Evolutionary conservation across 2,888 invertebrate species (phyloP).

Genomic region (Gryllus longicercus): DNA sequence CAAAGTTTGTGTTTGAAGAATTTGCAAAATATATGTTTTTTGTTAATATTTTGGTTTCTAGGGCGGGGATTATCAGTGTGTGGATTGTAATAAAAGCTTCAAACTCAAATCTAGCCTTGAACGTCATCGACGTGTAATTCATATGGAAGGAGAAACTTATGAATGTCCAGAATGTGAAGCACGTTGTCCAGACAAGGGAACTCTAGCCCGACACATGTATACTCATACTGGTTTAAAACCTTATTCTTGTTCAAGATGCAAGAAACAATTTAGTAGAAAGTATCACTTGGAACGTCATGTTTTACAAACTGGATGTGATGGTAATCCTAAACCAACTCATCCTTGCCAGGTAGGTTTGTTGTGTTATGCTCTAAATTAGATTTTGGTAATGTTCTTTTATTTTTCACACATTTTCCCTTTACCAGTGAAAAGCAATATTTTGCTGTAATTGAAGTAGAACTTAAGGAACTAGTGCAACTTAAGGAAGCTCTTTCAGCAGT

Average conservation of each 20-base stretch:
- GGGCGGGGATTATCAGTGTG: conserved; percentile 56
- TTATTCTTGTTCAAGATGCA: conserved; percentile 65
- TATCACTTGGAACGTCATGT: conserved; percentile 72
- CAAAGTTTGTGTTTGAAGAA: not conserved
- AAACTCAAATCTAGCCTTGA: conserved; percentile 63
- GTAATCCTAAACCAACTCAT: conserved; percentile 52
- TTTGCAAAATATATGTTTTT: not conserved
- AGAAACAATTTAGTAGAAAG: conserved; percentile 68
- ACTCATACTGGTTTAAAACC: conserved; percentile 59
- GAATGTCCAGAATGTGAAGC: conserved; percentile 65
- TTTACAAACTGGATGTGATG: conserved; percentile 65
- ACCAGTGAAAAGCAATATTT: too few relatives aligned
- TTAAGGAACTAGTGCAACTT: too few relatives aligned
- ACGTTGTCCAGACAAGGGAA: conserved; percentile 59
- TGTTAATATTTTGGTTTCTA: conserved; percentile 40
- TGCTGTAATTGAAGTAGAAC: too few relatives aligned
- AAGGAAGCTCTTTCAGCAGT: not conserved
- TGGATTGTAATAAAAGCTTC: conserved; percentile 69
- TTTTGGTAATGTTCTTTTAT: too few relatives aligned
- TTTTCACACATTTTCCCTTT: too few relatives aligned
- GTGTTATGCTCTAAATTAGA: not conserved
- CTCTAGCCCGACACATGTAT: conserved; percentile 63
- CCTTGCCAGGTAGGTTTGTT: conserved; percentile 54
- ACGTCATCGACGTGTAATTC: conserved; percentile 65
- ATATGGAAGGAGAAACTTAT: conserved; percentile 61